Evolutionary conservation across 2,888 invertebrate species (phyloP).

Genomic region (Eristalis pertinax): DNA sequence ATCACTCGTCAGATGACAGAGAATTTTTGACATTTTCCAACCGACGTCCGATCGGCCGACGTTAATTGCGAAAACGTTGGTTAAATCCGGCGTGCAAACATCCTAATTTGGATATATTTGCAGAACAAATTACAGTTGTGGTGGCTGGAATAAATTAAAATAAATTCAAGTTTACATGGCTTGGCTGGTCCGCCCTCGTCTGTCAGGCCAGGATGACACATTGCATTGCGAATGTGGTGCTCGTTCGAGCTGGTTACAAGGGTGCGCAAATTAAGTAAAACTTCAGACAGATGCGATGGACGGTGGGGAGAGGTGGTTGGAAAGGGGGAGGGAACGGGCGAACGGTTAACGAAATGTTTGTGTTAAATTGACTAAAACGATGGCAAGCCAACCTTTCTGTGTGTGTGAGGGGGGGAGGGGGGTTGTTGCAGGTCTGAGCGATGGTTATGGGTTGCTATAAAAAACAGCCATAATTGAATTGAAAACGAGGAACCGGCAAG

Average conservation of each 20-base stretch:
- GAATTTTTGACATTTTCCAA: constrained; percentile 28
- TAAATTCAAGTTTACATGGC: constrained; percentile 23
- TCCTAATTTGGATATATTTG: constrained; percentile 77
- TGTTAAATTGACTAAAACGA: constrained; percentile 41
- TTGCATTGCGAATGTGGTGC: constrained; percentile 22
- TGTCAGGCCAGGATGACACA: constrained; percentile 35
- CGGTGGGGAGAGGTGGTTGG: constrained; percentile 1
- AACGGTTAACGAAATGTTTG: constrained; percentile 43
- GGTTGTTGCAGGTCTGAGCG: neutral
- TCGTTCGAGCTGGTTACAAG: neutral
- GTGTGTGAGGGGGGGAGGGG: too few relatives aligned
- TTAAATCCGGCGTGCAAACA: constrained; percentile 63
- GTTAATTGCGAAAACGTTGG: constrained; percentile 1
- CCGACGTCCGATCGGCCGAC: constrained; percentile 28
- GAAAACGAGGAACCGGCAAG: neutral
- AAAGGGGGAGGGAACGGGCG: neutral
- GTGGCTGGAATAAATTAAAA: constrained; percentile 77
- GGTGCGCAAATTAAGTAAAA: constrained; percentile 48
- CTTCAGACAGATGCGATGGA: neutral
- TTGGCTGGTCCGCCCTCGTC: constrained; percentile 8
- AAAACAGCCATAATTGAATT: constrained; percentile 38
- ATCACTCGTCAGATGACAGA: neutral
- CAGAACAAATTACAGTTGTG: constrained; percentile 79
- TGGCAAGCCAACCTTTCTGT: neutral
- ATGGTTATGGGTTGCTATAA: constrained; percentile 22